Conservation (phyloP, 92 coral and sea anemone genomes). For the Metridium senile region DNA sequence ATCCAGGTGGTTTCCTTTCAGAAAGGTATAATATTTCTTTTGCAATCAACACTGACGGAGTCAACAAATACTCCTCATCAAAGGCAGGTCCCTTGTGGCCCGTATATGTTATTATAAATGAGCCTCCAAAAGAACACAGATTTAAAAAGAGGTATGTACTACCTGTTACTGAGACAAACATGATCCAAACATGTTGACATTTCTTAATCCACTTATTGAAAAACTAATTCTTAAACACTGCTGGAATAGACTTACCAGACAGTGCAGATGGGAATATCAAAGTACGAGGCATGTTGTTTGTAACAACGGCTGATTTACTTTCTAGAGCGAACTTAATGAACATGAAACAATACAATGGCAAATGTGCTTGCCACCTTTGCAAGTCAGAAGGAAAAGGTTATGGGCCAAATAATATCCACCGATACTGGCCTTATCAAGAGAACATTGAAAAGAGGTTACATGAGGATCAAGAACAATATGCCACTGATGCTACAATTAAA, state of each 20-base stretch:
- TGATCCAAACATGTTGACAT: slow-evolving; percentile 55
- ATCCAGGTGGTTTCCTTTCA: slow-evolving; percentile 46
- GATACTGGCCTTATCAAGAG: slow-evolving; percentile 48
- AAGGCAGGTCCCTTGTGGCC: slow-evolving; percentile 61
- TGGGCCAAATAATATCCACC: slow-evolving; percentile 51
- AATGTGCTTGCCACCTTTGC: slow-evolving; percentile 49
- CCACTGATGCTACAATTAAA: slow-evolving; percentile 37
- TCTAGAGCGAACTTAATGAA: slow-evolving; percentile 52
- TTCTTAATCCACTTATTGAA: slow-evolving; percentile 47
- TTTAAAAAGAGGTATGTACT: slow-evolving; percentile 4
- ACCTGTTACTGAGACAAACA: slow-evolving; percentile 64
- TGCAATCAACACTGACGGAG: slow-evolving; percentile 54
- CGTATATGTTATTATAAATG: slow-evolving; percentile 51
- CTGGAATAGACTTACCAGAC: slow-evolving; percentile 38
- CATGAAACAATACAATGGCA: slow-evolving; percentile 57
- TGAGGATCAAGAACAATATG: slow-evolving; percentile 40
- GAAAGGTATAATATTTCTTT: slow-evolving; percentile 44
- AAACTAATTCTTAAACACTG: slow-evolving; percentile 39
- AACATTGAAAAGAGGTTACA: slow-evolving; percentile 27
- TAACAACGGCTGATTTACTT: slow-evolving; percentile 48
- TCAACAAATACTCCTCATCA: slow-evolving; percentile 55
- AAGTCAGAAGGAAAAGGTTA: slow-evolving; percentile 60
- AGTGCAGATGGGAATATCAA: slow-evolving; percentile 55
- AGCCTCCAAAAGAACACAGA: slow-evolving; percentile 48
- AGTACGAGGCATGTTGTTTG: slow-evolving; percentile 49